Base-by-base conservation (phyloP, 2,797 vertebrate species). In the Micrastur ruficollis region DNA sequence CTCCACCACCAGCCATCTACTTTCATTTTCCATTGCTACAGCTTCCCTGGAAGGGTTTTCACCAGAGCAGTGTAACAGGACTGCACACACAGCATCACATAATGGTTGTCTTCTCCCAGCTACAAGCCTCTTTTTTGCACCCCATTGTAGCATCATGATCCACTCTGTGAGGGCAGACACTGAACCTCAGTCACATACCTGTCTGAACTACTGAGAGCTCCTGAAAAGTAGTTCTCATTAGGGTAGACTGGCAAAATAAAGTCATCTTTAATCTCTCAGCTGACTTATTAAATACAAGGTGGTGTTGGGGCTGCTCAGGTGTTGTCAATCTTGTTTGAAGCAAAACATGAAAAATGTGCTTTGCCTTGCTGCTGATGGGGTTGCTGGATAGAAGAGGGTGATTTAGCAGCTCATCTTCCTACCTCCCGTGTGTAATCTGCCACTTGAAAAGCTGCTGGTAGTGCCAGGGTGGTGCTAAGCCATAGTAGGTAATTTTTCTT, bases 401-500 rank as follows among this genome's bases (percentile, higher is more conserved):
- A 81, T 88, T 65, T 49, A 83, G 21, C 5, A 0, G 21, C 61
- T 74, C 5, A 0, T 40, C 82, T 93, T 53, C 58, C 42, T 56
- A 19, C 56, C 52, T 88, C 83, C 75, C 25, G 1, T 5, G 23
- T 44, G 80, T 66, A 34, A 86, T 72, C 58, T 86, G 61, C 88
- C 80, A 38, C 82, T 90, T 75, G 92, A 53, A 95, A 82, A 92
- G 82, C 68, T 72, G 80, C 62, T 90, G 80, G 56, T 75, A 88
- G 75, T 72, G 58, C 53, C 76, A 94, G 65, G 68, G 62, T 88
- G 53, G 58, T 81, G 76, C 53, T 86, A 65, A 88, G 26, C 62
- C 50, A 34, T 56, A 86, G 73, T 12, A 47, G 73, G 27, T 73
- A 27, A 81, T 75, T 94, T 81, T 94, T 91, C 73, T 91, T 89